These are phyloP conservation scores for Helobdella robusta DNA, from an alignment of 2,888 invertebrate genomes.

Conservation along the genomic window DNA sequence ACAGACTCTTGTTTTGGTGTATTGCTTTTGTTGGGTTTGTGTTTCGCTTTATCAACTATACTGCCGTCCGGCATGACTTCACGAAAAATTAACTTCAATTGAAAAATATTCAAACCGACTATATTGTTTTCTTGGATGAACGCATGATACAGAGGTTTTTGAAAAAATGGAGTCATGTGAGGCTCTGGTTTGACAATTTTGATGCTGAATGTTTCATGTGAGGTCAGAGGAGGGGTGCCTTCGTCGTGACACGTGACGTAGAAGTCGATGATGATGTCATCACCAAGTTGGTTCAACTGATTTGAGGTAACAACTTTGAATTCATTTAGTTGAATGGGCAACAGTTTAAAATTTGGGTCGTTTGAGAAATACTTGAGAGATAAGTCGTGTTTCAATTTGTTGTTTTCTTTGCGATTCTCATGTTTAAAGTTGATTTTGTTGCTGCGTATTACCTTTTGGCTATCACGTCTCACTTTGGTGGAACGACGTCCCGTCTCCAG, in stretches of 20 bases:
- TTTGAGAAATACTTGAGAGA: too few species aligned
- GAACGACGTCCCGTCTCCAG: neutral
- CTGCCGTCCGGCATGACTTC: neutral
- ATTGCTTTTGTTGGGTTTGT: neutral
- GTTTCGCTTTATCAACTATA: too few species aligned
- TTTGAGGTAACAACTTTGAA: conserved; percentile 16
- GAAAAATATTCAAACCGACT: conserved; percentile 11
- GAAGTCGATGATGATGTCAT: conserved; percentile 13
- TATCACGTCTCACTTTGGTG: too few species aligned
- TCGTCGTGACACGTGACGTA: conserved; percentile 19
- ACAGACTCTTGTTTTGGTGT: neutral
- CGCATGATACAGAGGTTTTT: conserved; percentile 23
- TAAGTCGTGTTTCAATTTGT: too few species aligned
- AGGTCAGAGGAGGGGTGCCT: conserved; percentile 24
- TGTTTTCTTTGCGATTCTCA: too few species aligned
- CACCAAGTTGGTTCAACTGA: neutral
- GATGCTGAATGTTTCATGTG: conserved; percentile 29
- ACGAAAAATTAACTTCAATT: conserved; percentile 31
- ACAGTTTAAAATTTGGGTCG: conserved; percentile 22
- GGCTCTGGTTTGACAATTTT: conserved; percentile 16
- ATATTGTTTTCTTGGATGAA: conserved; percentile 28
- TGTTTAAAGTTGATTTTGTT: too few species aligned
- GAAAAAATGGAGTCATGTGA: conserved; percentile 25
- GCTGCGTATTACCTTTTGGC: too few species aligned
- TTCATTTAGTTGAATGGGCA: conserved; percentile 55